Evolutionary conservation across 1,140 invertebrate species (phyloP).

Genomic region (Yoshiicerus persimilis): DNA sequence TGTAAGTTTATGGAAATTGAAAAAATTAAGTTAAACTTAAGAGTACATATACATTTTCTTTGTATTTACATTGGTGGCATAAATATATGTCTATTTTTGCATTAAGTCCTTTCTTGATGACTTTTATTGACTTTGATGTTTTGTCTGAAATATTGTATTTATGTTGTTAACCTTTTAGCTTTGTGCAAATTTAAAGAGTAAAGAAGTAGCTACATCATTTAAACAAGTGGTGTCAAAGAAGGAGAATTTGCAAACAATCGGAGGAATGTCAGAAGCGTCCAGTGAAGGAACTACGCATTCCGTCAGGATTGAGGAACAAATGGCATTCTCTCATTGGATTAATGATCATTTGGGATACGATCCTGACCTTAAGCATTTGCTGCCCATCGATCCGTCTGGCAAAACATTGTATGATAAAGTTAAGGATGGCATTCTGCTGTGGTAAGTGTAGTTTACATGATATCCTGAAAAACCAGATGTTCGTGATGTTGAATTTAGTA

Average conservation of each 20-base stretch:
- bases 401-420: conserved; percentile 89
- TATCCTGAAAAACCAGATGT: not conserved
- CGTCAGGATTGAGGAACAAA: conserved; percentile 87
- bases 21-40: no score
- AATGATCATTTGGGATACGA: conserved; percentile 90
- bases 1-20: conserved; percentile 52
- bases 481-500: not conserved
- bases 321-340: conserved; percentile 98
- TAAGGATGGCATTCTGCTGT: conserved; percentile 93
- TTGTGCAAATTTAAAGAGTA: conserved; percentile 84
- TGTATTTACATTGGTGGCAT: conserved; percentile 13
- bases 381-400: conserved; percentile 89
- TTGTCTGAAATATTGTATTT: conserved; percentile 41
- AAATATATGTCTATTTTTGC: not conserved
- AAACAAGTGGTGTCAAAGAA: conserved; percentile 90
- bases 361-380: conserved; percentile 65
- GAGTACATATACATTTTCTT: no score
- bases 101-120: not conserved
- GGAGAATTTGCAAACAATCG: conserved; percentile 87
- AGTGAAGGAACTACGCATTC: conserved; percentile 92
- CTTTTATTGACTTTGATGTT: not conserved
- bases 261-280: conserved; percentile 92
- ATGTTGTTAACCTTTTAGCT: conserved; percentile 65
- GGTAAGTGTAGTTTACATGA: conserved; percentile 61
- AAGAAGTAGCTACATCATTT: conserved; percentile 83